Evolutionary conservation across 2,113 vertebrate species (phyloP), one percentile per base, ranked within the genome.

Genomic region (Rallus limicola): DNA sequence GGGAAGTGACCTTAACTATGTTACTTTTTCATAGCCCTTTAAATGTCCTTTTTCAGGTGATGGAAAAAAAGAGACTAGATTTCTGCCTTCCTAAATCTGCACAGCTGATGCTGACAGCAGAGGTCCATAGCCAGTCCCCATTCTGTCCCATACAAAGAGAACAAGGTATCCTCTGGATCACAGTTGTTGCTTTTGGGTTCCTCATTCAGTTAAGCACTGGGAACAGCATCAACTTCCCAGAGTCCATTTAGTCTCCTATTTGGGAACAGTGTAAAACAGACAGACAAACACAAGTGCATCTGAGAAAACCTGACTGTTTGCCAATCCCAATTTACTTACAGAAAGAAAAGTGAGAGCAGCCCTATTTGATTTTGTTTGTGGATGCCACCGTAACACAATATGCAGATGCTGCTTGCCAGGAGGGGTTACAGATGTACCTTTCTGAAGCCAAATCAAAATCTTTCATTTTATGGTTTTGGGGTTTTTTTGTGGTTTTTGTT

Each of bases 371-470:
- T 6, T 31, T 75, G 6, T 10, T 58, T 86, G 20, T 6, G n/a
- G 29, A 72, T 69, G 18, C 12, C 34, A 65, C 5, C 2, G 0
- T 34, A 28, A 76, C 0, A 0, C 5, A 28, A 8, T 16, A 33
- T 29, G 16, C n/a, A 25, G 16, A 16, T 48, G 29, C 34, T 87
- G 52, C 14, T 82, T 88, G 50, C 31, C 6, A 3, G 10, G 14
- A 69, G 1, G 14, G 9, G 5, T 74, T 83, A 70, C 7, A 56
- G 29, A 52, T 1, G 3, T 17, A 42, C 1, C 24, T 48, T 44
- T 77, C 23, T 38, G 28, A 79, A 19, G 17, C 3, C 3, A n/a
- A 70, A 74, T 23, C 17, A 56, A 85, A 94, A 90, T 28, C 20
- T 2, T 28, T 40, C 36, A 19, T 48, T 85, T 59, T 56, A 56